Evolutionary conservation across 2,113 vertebrate species (phyloP), one percentile per base, ranked within the genome.

Genomic region (Carettochelys insculpta): DNA sequence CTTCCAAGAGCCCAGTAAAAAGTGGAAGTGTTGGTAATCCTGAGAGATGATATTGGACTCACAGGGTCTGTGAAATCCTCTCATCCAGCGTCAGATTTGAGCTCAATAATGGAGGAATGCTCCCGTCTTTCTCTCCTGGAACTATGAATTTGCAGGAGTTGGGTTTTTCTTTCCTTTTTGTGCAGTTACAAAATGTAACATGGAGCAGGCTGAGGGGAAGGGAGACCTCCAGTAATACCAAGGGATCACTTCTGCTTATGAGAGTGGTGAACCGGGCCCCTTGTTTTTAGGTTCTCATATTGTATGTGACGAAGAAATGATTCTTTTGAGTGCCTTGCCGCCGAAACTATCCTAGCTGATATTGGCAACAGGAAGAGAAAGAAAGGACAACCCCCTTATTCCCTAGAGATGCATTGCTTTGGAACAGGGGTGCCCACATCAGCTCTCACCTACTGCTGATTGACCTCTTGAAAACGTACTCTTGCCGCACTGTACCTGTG

Each of bases 61-160:
- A n/a, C n/a, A n/a, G n/a, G n/a, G n/a, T n/a, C n/a, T n/a, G n/a
- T n/a, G n/a, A n/a, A n/a, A n/a, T n/a, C n/a, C n/a, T n/a, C n/a
- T n/a, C n/a, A n/a, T n/a, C n/a, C n/a, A n/a, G n/a, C n/a, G n/a
- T 82, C 38, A 14, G 58, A 8, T 83, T 73, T 0, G 3, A 80
- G n/a, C 50, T 93, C 12, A 61, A 43, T 51, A 47, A 3, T 85
- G 47, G 54, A 87, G 43, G n/a, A 92, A 45, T 16, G 10, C 77
- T 27, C 17, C 17, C 7, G 6, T 87, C 34, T 80, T 92, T 77
- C 73, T 91, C 52, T 87, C 80, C 54, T n/a, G 31, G 48, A 92
- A 48, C 80, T 34, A 8, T 14, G 61, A 83, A 94, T 24, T 86
- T 41, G 10, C 31, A 38, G 54, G 5, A 22, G 83, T 79, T 91